Evolutionary conservation across 2,113 vertebrate species (phyloP).

Genomic region (Brachypodius melanocephalos): DNA sequence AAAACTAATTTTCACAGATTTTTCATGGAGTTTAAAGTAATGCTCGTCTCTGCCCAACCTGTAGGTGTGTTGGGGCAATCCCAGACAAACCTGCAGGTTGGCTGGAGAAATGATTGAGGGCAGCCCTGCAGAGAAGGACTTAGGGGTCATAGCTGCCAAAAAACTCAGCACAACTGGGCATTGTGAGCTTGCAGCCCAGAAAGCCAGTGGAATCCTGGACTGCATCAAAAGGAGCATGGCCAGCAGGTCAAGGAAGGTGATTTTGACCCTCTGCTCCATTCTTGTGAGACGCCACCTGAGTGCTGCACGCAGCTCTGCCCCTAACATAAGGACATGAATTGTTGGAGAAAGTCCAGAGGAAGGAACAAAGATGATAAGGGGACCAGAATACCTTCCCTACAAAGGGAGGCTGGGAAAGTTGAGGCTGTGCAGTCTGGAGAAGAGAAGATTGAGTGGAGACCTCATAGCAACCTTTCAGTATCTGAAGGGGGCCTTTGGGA

Average conservation of each 20-base stretch:
- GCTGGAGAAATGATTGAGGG: background rate
- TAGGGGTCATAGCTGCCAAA: background rate
- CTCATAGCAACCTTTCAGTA: background rate
- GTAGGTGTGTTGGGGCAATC: background rate
- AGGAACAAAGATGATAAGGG: accelerated
- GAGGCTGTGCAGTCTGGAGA: background rate
- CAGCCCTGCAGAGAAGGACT: background rate
- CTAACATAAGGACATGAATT: too few species aligned
- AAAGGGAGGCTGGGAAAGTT: background rate
- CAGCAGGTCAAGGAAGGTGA: background rate
- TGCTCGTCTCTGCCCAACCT: background rate
- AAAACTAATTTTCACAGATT: background rate
- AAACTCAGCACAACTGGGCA: background rate
- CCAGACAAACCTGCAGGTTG: background rate
- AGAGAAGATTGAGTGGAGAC: background rate
- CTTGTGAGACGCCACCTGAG: background rate
- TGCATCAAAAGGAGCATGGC: background rate
- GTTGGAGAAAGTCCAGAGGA: background rate
- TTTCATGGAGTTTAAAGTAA: background rate
- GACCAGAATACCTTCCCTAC: background rate
- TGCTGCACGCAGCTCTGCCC: background rate
- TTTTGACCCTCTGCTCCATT: background rate
- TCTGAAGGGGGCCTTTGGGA: background rate
- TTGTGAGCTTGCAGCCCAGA: background rate
- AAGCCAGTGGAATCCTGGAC: background rate